Evolutionary conservation across 2,888 invertebrate species (phyloP), one percentile per base, ranked within the genome.

Genomic region (Periphyllus acericola): DNA sequence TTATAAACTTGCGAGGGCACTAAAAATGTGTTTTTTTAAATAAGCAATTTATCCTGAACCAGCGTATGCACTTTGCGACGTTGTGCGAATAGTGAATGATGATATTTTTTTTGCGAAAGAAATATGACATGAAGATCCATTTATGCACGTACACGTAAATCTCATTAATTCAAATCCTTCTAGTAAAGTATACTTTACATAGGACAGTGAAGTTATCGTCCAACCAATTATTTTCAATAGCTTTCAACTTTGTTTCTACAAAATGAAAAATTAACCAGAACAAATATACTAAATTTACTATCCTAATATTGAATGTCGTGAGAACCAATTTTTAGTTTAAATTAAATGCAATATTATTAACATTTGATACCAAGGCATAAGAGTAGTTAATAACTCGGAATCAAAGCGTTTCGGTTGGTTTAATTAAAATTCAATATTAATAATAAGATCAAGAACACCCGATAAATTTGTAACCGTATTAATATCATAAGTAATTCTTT

Each of bases 21-120:
- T 71, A 21, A 4, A 21, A 29, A 68, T 11, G 21, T 21, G 9
- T 36, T 71, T 66, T 81, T 80, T 36, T 46, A 17, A 71, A 52
- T 25, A 46, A 25, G 32, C 25, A 82, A 82, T 82, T 25, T 52
- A 82, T 82, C 32, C 46, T 29, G 6, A 17, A 82, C 25, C 11
- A 9, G 32, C n/a, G n/a, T n/a, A 4, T 29, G 6, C 1, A 40
- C 21, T 19, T 40, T n/a, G n/a, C 40, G 9, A 40, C 25, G 17
- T 29, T 29, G 36, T 81, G 25, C 46, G 32, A 81, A 81, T 81
- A 46, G 46, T 71, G 66, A 81, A 81, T 68, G 32, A 46, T 46
- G n/a, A 68, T 81, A 29, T 36, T 40, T 36, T 36, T 72, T 74
- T 36, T 3, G 1, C n/a, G 9, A 36, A 17, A 52, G 19, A 46